Evolutionary conservation across 1,140 invertebrate species (phyloP), one percentile per base, ranked within the genome.

Genomic region (Drosophila trapezifrons): DNA sequence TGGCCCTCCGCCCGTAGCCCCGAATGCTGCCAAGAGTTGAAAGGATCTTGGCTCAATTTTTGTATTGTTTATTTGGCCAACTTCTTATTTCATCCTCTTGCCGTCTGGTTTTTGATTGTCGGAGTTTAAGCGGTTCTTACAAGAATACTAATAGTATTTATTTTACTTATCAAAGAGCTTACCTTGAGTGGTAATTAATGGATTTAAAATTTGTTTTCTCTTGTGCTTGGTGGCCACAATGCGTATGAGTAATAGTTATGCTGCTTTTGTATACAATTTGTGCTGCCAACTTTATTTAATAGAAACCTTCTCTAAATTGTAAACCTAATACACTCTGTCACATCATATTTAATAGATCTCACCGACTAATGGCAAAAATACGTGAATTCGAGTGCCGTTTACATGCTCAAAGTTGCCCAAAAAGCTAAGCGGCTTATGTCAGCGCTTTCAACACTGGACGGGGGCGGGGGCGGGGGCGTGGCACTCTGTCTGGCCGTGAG

Each of bases 371-470:
- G 35, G 15, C 20, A 49, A 57, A 78, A 54, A 58, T 52, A 29
- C 20, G 32, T 45, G 47, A 63, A 71, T 60, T 55, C 45, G 75
- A 18, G 58, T 52, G 73, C 46, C 80, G 71, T 76, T 80, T 79
- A 84, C 78, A 80, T 84, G 70, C 56, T 74, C 37, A 78, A 74
- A 81, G 82, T 86, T 82, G 55, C 42, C 65, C 52, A 83, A 87
- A 79, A 51, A 76, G 76, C 83, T 86, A 86, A 87, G 83, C 83
- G 55, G 83, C 83, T 86, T 86, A 86, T 66, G 46, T 18, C 49
- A 29, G 46, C 15, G 29, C 27, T 22, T 32, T 27, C 18, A 27
- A 6, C n/a, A 9, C 17, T 32, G 15, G 55, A 35, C 18, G 15
- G 49, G 45, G 27, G 25, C 25, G 20, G 27, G 15, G 55, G 27